Evolutionary conservation across 2,113 vertebrate genomes (phyloP).

Genomic region (Rhabdomys dilectus): DNA sequence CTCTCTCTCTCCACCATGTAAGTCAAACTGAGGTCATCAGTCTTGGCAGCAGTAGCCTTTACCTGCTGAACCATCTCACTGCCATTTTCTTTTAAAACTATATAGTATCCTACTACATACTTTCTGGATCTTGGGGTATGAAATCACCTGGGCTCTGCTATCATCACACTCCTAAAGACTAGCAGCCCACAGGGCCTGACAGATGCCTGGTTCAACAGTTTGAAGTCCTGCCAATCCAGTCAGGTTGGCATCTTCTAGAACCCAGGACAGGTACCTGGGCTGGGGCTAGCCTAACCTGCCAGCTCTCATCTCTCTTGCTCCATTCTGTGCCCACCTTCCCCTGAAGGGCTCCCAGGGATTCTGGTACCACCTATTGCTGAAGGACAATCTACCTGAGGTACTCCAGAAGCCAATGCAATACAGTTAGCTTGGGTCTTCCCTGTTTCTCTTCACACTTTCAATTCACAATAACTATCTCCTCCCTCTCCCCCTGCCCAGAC

Average conservation of each 20-base stretch:
- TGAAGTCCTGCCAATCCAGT: neutral
- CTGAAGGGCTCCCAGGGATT: neutral
- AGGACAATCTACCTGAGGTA: neutral
- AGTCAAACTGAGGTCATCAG: too few relatives aligned
- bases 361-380: neutral
- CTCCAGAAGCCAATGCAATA: neutral
- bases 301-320: neutral
- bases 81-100: neutral
- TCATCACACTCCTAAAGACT: neutral
- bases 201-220: neutral
- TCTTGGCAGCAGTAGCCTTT: neutral
- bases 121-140: neutral
- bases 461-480: neutral
- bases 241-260: neutral
- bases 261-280: neutral
- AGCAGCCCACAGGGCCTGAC: too few relatives aligned
- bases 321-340: neutral
- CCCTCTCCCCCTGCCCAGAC: neutral
- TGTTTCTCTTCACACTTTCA: neutral
- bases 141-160: neutral
- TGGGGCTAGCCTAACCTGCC: neutral
- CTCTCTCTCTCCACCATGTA: neutral
- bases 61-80: neutral
- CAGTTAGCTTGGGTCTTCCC: neutral
- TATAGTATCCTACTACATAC: neutral